These are phyloP conservation scores for Theropithecus gelada DNA, from an alignment of 2,113 vertebrate species.

Conservation along the genomic window DNA sequence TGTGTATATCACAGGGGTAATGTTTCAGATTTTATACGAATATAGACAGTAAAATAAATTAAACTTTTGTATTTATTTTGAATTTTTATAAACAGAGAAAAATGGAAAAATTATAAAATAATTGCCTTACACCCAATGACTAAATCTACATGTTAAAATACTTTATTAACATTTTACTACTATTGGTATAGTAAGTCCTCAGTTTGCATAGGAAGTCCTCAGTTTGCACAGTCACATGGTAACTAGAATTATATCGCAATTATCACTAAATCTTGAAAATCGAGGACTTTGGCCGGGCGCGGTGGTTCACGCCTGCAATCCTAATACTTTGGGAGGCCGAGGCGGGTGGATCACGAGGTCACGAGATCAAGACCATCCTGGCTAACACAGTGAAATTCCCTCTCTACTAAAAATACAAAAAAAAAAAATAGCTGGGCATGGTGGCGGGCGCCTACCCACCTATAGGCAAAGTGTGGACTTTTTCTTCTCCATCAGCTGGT, in stretches of 20 bases:
- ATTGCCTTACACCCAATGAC: background rate
- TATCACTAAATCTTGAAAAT: background rate
- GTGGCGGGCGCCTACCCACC: background rate
- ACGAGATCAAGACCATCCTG: too few relatives aligned
- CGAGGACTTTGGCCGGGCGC: accelerated
- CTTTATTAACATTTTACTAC: background rate
- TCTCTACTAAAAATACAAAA: too few relatives aligned
- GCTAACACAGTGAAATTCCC: too few relatives aligned
- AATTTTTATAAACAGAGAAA: background rate
- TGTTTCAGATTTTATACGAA: background rate
- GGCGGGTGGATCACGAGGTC: too few relatives aligned
- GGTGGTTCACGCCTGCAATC: too few relatives aligned
- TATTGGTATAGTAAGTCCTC: background rate
- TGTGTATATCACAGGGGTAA: background rate
- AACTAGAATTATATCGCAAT: background rate
- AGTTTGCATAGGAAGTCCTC: background rate
- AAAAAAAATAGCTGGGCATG: too few relatives aligned
- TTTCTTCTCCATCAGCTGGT: background rate
- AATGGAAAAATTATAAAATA: background rate
- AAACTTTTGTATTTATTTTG: background rate
- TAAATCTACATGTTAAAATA: background rate
- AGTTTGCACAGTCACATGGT: background rate
- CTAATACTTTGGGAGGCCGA: too few relatives aligned
- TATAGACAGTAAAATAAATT: background rate
- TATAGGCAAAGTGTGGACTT: background rate